Conservation (phyloP, 2,113 vertebrate species). For the Xiphophorus couchianus region DNA sequence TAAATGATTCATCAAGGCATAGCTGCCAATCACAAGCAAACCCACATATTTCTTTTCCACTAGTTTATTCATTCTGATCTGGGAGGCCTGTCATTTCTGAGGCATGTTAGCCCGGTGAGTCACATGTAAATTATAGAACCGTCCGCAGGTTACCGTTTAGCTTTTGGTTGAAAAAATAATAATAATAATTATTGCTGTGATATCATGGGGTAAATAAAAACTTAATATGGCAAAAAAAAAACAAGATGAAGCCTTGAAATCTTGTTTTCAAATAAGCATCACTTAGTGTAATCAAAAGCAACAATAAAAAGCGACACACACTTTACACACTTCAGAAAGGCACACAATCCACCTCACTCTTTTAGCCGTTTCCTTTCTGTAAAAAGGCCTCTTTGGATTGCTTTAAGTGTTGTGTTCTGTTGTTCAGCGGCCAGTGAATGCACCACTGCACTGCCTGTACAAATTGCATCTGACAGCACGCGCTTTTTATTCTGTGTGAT, state of each 20-base stretch:
- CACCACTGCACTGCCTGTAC: constrained; percentile 11
- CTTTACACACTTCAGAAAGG: neutral
- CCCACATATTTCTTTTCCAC: constrained; percentile 11
- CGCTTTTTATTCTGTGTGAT: constrained; percentile 13
- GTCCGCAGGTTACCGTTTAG: neutral
- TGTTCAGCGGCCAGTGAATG: constrained; percentile 10
- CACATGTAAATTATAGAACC: constrained; percentile 47
- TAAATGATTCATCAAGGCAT: constrained; percentile 24
- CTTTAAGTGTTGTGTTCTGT: neutral
- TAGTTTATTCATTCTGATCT: constrained; percentile 30
- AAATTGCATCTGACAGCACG: constrained; percentile 37
- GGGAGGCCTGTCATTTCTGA: constrained; percentile 55
- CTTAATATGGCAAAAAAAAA: neutral
- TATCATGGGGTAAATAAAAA: constrained; percentile 1
- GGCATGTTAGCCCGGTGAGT: constrained; percentile 32
- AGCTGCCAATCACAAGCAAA: constrained; percentile 30
- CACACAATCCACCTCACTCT: neutral
- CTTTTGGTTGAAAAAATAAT: neutral
- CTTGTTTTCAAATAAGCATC: neutral
- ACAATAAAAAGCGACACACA: neutral
- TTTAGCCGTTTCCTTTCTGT: neutral
- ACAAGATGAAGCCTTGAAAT: neutral
- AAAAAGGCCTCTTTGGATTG: constrained; percentile 4
- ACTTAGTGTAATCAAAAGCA: constrained; percentile 14
- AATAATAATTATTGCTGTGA: neutral